Evolutionary conservation across 2,113 vertebrate species (phyloP).

Genomic region (Carettochelys insculpta): DNA sequence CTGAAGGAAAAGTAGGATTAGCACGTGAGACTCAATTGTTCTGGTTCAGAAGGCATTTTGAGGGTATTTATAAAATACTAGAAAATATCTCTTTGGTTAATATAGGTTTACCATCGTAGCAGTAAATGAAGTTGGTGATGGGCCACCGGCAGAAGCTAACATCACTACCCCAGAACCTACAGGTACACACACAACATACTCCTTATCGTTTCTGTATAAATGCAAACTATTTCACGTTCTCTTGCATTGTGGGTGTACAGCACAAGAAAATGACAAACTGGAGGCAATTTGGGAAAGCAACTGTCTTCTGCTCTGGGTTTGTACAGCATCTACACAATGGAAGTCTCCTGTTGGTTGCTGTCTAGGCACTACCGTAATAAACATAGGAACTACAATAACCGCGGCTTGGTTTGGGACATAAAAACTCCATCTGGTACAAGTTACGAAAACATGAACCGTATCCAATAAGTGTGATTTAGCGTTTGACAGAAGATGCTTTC

Average conservation of each 20-base stretch:
- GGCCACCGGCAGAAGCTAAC: slow-evolving; percentile 71
- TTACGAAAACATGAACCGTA: background rate
- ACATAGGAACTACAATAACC: background rate
- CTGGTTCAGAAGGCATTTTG: background rate
- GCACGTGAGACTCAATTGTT: background rate
- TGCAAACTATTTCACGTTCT: rapidly evolving
- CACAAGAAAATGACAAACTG: background rate
- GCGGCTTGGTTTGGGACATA: too few relatives aligned
- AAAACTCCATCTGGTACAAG: background rate
- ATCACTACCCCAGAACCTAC: slow-evolving; percentile 66
- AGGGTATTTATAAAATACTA: background rate
- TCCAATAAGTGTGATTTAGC: rapidly evolving
- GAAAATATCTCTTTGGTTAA: slow-evolving; percentile 19
- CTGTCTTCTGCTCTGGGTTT: background rate
- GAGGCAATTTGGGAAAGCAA: background rate
- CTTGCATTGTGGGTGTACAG: background rate
- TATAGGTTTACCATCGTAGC: slow-evolving; percentile 78
- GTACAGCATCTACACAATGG: too few relatives aligned
- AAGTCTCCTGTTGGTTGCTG: background rate
- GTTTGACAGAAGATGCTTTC: background rate
- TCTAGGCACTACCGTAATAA: background rate
- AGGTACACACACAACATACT: slow-evolving; percentile 58
- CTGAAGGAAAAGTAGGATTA: background rate
- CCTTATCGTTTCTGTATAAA: background rate
- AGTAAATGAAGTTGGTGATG: slow-evolving; percentile 77